These are phyloP conservation scores for Bubo bubo DNA, from an alignment of 2,113 vertebrate genomes.

Conservation along the genomic window DNA sequence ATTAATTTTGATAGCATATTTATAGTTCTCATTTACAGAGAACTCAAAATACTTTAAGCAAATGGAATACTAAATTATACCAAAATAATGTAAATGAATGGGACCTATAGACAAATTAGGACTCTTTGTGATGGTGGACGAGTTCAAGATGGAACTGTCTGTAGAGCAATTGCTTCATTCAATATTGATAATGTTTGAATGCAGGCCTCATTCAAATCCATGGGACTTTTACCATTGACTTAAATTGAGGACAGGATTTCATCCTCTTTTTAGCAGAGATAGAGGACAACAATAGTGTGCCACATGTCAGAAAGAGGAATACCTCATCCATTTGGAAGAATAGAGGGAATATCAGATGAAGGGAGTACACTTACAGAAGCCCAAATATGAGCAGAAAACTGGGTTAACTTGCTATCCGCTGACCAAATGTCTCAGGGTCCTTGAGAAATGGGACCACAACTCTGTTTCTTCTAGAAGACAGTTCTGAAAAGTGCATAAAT, in stretches of 20 bases:
- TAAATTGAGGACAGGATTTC: neutral
- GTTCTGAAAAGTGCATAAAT: neutral
- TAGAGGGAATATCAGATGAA: neutral
- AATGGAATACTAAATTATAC: neutral
- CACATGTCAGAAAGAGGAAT: neutral
- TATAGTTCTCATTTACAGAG: slow-evolving; percentile 41
- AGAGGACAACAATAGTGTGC: neutral
- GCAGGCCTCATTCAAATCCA: neutral
- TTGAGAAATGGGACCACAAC: neutral
- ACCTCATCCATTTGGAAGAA: neutral
- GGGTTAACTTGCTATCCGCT: neutral
- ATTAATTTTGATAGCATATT: slow-evolving; percentile 52
- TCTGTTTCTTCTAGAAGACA: neutral
- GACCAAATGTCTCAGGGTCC: neutral
- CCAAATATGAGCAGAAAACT: neutral
- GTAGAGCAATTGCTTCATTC: neutral
- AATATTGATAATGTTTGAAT: neutral
- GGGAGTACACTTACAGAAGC: neutral
- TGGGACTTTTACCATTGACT: neutral
- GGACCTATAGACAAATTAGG: neutral
- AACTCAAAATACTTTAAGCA: slow-evolving; percentile 19
- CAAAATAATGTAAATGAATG: neutral
- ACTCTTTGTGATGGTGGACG: neutral
- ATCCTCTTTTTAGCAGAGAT: neutral
- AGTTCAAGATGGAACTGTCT: neutral